Base-by-base conservation (phyloP, 2,888 invertebrate species). In the Morpho deidamia region DNA sequence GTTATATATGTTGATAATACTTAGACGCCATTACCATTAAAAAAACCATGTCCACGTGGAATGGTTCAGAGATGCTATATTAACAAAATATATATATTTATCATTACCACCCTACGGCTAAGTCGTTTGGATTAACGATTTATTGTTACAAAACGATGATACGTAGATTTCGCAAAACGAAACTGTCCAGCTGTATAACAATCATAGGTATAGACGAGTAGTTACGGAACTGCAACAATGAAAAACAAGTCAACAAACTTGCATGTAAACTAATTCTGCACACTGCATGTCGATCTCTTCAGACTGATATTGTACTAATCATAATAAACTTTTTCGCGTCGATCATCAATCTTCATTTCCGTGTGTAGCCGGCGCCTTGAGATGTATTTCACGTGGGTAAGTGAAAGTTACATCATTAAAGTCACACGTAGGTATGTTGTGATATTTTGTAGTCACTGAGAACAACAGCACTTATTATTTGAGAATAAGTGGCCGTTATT, bases 321-420 rank as follows among this genome's bases (percentile, higher is more conserved):
- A 76, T 66, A 62, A 66, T 70, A 69, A 69, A 74, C 72, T 79
- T 78, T 67, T 66, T 63, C 56, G 61, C 73, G 66, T 64, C 63
- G 66, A 58, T 71, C 78, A 88, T 88, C 80, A 83, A 87, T 88
- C 88, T 84, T 85, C 86, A 87, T 87, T 86, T 85, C 73, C 68
- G 66, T 69, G 67, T 73, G 73, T 80, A 80, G 79, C 73, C 71
- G 76, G 72, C 74, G 78, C 74, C 74, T 76, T 69, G 77, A 77
- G 74, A 82, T 81, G 81, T 76, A 81, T 81, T 83, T 78, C 77
- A 71, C 76, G 72, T 67, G 70, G 67, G 67, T 71, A 74, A 78
- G 85, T 76, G 88, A 88, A 88, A 88, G 87, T 84, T 76, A 72
- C 76, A 66, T 78, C 79, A 81, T 82, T 82, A 81, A 74, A 66